Evolutionary conservation across 2,797 vertebrate species (phyloP), one percentile per base, ranked within the genome.

Genomic region (Neoniphon sammara): DNA sequence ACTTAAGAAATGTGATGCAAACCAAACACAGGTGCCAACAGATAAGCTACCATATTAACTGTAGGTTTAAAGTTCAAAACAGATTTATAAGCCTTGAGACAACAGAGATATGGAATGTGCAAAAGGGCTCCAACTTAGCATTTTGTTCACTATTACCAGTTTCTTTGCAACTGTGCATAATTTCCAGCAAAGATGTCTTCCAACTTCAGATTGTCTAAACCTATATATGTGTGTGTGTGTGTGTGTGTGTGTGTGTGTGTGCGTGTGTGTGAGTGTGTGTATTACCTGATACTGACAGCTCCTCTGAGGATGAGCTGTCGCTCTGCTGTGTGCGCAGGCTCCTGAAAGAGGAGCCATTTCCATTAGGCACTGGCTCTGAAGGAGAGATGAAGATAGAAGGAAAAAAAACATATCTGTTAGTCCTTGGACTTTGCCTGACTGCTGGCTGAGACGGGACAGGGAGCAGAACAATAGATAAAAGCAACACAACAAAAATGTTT

Each of bases 301-400:
- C 92, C 65, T 94, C 92, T 11, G 83, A 83, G 54, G 91, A 91
- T 1, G 88, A 92, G 66, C 87, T 82, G 23, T 92, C 86, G 10
- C 81, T 91, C 42, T 75, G 81, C 74, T 88, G 87, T 67, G 74
- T 62, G 36, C 61, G 82, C 27, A 87, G 53, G 58, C 62, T 83
- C 50, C 80, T 89, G 53, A 86, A 78, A 30, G 71, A 25, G 2
- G 85, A 63, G 30, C 12, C 46, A 15, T 74, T 88, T 53, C 44
- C 79, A 70, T 77, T 79, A 60, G 86, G 83, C 66, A 86, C 62
- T 7, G 81, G 27, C 34, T 91, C 93, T 93, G 86, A 7, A 65
- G 73, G 54, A 39, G 46, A 20, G 52, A 18, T 67, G 17, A 49
- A 39, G 7, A 59, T 46, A 66, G 21, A 25, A 10, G 61, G 52